Evolutionary conservation across 2,797 vertebrate genomes (phyloP).

Genomic region (Alcedo quadribrachys): DNA sequence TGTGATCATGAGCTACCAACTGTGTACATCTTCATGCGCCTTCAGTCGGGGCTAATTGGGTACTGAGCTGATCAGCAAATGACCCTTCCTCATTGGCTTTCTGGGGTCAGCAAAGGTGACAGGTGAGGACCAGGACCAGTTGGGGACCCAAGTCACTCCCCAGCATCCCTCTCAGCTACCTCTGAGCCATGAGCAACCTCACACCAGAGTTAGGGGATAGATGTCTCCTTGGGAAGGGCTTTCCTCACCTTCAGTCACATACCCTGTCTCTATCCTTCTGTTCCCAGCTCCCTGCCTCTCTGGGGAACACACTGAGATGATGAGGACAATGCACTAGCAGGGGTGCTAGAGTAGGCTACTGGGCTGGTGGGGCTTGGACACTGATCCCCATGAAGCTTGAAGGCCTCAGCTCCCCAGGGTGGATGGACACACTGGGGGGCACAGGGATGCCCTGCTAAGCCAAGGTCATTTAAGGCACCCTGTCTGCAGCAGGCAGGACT

Average conservation of each 20-base stretch:
- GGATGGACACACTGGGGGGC: background rate
- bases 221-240: background rate
- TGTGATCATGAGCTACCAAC: background rate
- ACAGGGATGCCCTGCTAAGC: background rate
- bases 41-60: background rate
- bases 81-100: background rate
- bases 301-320: background rate
- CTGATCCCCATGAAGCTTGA: background rate
- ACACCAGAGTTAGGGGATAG: background rate
- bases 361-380: background rate
- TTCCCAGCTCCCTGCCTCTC: background rate
- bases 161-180: background rate
- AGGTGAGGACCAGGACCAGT: background rate
- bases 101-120: background rate
- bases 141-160: background rate
- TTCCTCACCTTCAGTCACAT: background rate
- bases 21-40: background rate
- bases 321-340: background rate
- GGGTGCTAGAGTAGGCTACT: background rate
- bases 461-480: background rate
- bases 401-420: background rate
- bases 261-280: background rate
- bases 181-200: background rate
- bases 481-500: background rate
- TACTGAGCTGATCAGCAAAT: background rate